These are phyloP conservation scores for Eulithis testata DNA, from an alignment of 2,888 invertebrate genomes.

Conservation along the genomic window DNA sequence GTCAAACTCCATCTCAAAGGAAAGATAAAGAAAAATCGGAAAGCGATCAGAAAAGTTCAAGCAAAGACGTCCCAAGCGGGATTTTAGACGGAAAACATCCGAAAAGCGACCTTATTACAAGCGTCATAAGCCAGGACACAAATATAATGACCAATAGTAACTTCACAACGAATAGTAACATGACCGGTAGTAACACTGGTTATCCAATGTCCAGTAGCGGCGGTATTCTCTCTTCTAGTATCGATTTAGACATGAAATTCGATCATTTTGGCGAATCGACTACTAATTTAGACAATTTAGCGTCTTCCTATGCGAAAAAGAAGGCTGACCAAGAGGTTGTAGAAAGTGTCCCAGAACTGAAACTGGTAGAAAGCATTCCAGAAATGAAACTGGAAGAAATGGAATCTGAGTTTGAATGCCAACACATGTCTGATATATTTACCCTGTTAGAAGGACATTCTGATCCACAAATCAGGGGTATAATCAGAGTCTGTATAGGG, in stretches of 20 bases:
- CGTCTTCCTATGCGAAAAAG: slow-evolving; percentile 40
- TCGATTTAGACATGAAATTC: slow-evolving; percentile 86
- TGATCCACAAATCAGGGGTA: slow-evolving; percentile 93
- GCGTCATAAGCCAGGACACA: slow-evolving; percentile 69
- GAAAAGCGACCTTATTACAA: slow-evolving; percentile 64
- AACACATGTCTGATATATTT: slow-evolving; percentile 89
- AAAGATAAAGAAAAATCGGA: slow-evolving; percentile 72
- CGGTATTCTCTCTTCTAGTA: slow-evolving; percentile 68
- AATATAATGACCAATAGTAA: slow-evolving; percentile 74
- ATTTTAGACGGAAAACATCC: slow-evolving; percentile 70
- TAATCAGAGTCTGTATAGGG: slow-evolving; percentile 87
- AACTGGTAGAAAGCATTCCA: slow-evolving; percentile 52
- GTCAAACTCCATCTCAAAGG: slow-evolving; percentile 49
- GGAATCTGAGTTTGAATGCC: slow-evolving; percentile 70
- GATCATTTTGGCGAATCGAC: slow-evolving; percentile 86
- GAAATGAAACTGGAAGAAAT: slow-evolving; percentile 59
- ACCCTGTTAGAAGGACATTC: slow-evolving; percentile 87
- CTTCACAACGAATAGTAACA: slow-evolving; percentile 75
- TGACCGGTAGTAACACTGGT: slow-evolving; percentile 74
- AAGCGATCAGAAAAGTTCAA: slow-evolving; percentile 72
- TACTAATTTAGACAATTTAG: slow-evolving; percentile 61
- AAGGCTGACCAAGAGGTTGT: slow-evolving; percentile 54
- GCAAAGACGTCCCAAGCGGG: slow-evolving; percentile 69
- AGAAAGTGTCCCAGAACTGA: slow-evolving; percentile 57
- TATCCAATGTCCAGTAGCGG: slow-evolving; percentile 78